Conservation (phyloP, 2,888 invertebrate genomes). For the Colostygia pectinataria region DNA sequence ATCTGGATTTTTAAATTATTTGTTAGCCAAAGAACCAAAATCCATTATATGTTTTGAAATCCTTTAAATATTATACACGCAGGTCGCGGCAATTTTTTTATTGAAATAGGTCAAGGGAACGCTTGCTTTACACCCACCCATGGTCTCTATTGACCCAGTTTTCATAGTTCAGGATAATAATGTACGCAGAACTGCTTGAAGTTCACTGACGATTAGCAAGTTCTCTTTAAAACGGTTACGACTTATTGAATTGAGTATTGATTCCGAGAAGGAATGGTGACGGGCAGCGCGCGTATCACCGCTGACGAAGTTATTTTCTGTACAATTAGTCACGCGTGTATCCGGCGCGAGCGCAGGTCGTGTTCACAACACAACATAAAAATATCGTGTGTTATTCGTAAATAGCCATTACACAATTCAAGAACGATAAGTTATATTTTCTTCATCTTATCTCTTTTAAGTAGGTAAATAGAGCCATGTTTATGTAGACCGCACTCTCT, state of each 20-base stretch:
- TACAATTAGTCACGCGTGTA: conserved; percentile 80
- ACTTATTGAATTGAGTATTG: conserved; percentile 52
- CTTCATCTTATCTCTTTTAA: conserved; percentile 24
- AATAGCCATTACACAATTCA: conserved; percentile 26
- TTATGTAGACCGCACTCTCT: conserved; percentile 21
- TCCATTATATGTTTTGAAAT: no score
- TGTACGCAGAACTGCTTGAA: conserved; percentile 1
- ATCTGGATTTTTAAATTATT: no score
- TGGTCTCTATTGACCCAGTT: conserved; percentile 15
- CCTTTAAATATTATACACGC: no score
- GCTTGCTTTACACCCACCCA: no score
- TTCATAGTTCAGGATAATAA: conserved; percentile 10
- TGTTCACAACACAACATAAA: conserved; percentile 39
- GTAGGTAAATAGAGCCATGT: conserved; percentile 24
- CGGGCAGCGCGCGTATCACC: conserved; percentile 64
- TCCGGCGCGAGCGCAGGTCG: conserved; percentile 71
- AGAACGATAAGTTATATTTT: conserved; percentile 17
- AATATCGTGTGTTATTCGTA: conserved; percentile 29
- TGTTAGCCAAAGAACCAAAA: no score
- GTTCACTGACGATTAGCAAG: conserved; percentile 11
- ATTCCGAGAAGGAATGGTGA: conserved; percentile 76
- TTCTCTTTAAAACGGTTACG: conserved; percentile 4
- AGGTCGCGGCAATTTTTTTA: background rate
- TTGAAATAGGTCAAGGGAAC: conserved; percentile 25
- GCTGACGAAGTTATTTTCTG: conserved; percentile 82